These are phyloP conservation scores for Speoplatyrhinus poulsoni DNA, from an alignment of 2,113 vertebrate species.

Conservation along the genomic window DNA sequence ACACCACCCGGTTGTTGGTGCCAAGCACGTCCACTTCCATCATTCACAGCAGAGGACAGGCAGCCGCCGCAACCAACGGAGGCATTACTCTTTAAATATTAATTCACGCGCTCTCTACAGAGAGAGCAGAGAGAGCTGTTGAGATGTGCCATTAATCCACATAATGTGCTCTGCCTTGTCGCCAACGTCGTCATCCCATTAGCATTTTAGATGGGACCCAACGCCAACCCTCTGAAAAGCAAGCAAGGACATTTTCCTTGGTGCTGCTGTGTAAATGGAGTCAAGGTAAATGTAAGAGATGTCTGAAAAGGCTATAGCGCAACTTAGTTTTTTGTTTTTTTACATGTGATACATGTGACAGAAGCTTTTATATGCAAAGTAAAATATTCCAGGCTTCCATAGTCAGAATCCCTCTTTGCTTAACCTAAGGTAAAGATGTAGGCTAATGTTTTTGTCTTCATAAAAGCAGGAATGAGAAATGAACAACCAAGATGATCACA, in stretches of 20 bases:
- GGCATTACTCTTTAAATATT: constrained; percentile 16
- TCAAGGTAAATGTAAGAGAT: not conserved
- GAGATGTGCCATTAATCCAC: constrained; percentile 32
- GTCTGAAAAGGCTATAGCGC: too few relatives aligned
- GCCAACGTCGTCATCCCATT: constrained; percentile 20
- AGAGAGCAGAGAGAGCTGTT: constrained; percentile 16
- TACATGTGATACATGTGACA: too few relatives aligned
- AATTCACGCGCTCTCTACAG: constrained; percentile 13
- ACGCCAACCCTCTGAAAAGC: not conserved
- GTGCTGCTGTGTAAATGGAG: not conserved
- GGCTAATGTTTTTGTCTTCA: constrained; percentile 30
- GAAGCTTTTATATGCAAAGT: too few relatives aligned
- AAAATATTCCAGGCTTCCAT: too few relatives aligned
- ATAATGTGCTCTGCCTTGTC: not conserved
- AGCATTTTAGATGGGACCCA: constrained; percentile 10
- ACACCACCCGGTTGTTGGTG: not conserved
- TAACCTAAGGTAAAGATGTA: not conserved
- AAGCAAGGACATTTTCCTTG: not conserved
- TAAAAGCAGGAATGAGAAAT: constrained; percentile 34
- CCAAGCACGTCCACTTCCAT: not conserved
- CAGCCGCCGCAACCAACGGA: constrained; percentile 11
- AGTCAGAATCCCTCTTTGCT: not conserved
- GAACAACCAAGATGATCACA: not conserved
- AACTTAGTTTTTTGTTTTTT: too few relatives aligned
- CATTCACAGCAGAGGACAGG: constrained; percentile 8